Evolutionary conservation across 2,888 invertebrate species (phyloP), one percentile per base, ranked within the genome.

Genomic region (Drosophila tanythrix): DNA sequence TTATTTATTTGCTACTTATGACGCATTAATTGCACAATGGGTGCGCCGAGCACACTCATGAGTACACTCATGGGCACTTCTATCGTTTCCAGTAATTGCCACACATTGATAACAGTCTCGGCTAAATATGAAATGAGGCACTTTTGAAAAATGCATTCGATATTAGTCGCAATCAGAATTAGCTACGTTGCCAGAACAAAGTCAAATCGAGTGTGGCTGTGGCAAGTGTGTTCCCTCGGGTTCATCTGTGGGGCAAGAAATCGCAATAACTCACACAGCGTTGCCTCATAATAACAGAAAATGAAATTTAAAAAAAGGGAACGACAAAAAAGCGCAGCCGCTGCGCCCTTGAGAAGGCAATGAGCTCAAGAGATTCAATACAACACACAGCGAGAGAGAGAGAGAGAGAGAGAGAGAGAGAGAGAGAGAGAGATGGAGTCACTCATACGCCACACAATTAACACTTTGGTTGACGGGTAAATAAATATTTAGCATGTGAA

Each of bases 401-500:
- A 13, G n/a, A 11, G 7, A 25, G 2, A 40, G 36, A 52, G 38
- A 40, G 13, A 35, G 52, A 55, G 31, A 27, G 13, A 50, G 18
- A 31, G 11, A 31, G 15, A 6, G 6, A 31, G 29, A 21, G 7
- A 6, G 27, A 50, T 29, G 60, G 15, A 57, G 40, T 55, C 62
- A 60, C 25, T 53, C 59, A 68, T 33, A 70, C 83, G 66, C 81
- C 83, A 80, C 76, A 81, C 74, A 88, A 88, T 88, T 84, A 88
- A 83, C 83, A 84, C 87, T 84, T 76, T 86, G 87, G 65, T 78
- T 83, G 81, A 63, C 76, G 83, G 73, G 70, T 68, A 70, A 72
- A 89, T 86, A 84, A 84, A 84, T 84, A 84, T 86, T 88, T 86
- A 71, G 83, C 83, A 70, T 82, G 83, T 76, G 80, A 73, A 68